phyloP scores from a whole-genome alignment of 2,888 invertebrate species.

The Coelinius sp. region DNA sequence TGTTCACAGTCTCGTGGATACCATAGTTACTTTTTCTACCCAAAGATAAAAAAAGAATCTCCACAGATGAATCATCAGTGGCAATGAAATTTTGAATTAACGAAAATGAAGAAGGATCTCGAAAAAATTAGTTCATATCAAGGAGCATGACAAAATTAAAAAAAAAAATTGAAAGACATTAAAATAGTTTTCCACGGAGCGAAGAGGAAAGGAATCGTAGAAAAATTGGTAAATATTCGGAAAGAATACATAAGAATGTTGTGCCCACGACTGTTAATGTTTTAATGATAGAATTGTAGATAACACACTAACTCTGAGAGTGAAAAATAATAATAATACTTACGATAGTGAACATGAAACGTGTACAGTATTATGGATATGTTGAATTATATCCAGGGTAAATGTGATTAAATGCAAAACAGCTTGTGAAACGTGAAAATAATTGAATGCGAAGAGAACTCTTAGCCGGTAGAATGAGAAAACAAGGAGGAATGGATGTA shows the following conservation, averaged over 20 bases:
- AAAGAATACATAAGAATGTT: constrained; percentile 17
- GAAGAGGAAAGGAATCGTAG: neutral
- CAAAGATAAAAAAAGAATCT: constrained; percentile 48
- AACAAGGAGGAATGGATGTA: constrained; percentile 14
- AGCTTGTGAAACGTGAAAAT: constrained; percentile 41
- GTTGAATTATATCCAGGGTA: constrained; percentile 24
- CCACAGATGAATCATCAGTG: constrained; percentile 23
- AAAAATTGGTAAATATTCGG: constrained; percentile 2
- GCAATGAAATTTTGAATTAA: constrained; percentile 19
- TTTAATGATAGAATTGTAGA: constrained; percentile 49
- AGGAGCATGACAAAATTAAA: constrained; percentile 47
- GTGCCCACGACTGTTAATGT: constrained; percentile 43
- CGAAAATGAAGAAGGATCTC: constrained; percentile 35
- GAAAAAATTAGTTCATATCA: constrained; percentile 65
- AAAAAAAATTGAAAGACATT: neutral
- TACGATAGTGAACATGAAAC: constrained; percentile 2
- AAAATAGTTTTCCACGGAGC: neutral
- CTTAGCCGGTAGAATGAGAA: constrained; percentile 12
- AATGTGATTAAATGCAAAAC: constrained; percentile 64
- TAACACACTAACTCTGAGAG: constrained; percentile 39
- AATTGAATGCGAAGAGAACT: constrained; percentile 11
- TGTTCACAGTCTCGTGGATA: neutral
- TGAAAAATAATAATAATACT: constrained; percentile 14
- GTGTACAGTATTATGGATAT: constrained; percentile 18
- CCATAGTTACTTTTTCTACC: constrained; percentile 64